Evolutionary conservation across 2,888 invertebrate genomes (phyloP).

Genomic region (Acanthopleura granulata): DNA sequence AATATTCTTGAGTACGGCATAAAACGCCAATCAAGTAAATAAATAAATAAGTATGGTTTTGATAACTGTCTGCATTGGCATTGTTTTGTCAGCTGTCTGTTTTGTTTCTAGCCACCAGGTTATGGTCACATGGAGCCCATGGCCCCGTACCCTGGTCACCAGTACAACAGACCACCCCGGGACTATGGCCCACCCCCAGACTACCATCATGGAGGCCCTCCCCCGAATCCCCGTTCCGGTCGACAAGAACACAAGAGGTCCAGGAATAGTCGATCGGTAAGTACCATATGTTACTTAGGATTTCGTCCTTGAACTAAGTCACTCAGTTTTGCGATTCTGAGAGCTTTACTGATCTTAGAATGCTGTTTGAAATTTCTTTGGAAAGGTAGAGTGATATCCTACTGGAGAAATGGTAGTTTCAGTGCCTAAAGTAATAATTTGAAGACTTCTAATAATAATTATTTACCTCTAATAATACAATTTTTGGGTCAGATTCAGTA

Average conservation of each 20-base stretch:
- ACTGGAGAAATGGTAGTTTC: no score
- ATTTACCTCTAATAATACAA: no score
- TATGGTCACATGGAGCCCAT: conserved; percentile 71
- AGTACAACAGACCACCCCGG: conserved; percentile 84
- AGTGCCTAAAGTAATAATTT: no score
- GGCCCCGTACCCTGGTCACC: conserved; percentile 76
- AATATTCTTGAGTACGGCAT: no score
- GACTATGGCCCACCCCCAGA: conserved; percentile 72
- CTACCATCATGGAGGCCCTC: conserved; percentile 28
- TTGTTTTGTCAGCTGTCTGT: neutral
- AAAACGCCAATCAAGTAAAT: no score
- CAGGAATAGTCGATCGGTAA: conserved; percentile 7
- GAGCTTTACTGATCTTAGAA: no score
- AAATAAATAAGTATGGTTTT: no score
- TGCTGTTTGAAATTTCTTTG: no score
- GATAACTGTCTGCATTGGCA: neutral
- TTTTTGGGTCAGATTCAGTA: no score
- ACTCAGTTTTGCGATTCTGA: neutral
- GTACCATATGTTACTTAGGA: neutral
- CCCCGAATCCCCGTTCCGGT: conserved; percentile 25
- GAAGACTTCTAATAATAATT: no score
- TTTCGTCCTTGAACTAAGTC: neutral
- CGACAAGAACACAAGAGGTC: conserved; percentile 45
- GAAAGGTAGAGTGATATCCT: no score
- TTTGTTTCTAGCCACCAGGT: conserved; percentile 24